Evolutionary conservation across 2,888 invertebrate genomes (phyloP), one percentile per base, ranked within the genome.

Genomic region (Heteromyza rotundicornis): DNA sequence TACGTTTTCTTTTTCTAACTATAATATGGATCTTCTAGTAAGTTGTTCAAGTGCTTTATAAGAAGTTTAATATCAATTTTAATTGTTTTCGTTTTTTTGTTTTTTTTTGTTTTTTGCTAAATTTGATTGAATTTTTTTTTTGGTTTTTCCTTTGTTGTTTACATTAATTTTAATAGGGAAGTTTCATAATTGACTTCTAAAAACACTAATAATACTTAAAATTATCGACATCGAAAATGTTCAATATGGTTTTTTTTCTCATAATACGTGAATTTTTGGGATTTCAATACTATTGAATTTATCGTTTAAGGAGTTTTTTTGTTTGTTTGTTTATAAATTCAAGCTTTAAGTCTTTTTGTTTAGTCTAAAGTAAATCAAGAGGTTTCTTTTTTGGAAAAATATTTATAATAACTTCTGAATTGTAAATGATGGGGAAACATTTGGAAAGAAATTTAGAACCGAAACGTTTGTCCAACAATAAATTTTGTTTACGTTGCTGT

Each of bases 181-280:
- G 40, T 40, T 40, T 47, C 14, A 19, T 73, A 75, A 75, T 73
- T 73, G 73, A 73, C 73, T 68, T 75, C 68, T 73, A 73, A 71
- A 66, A 74, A 59, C 64, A 67, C 61, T 44, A 69, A 32, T 65
- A 64, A 67, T 70, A 68, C 32, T 47, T 24, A 24, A 51, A 19
- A 22, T n/a, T 19, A 49, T 20, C 8, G 3, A 20, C 22, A 51
- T 51, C 23, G 27, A 51, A 51, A 24, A 51, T 2, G 5, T 27
- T 27, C 27, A 27, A 27, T 27, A 27, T 27, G 27, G 5, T 7
- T n/a, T n/a, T n/a, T n/a, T n/a, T n/a, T n/a, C n/a, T n/a, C n/a
- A n/a, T n/a, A n/a, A n/a, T 27, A 27, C 10, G 27, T 27, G 10
- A 7, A 27, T 27, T 7, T 27, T 7, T 27, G 10, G 5, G 10